phyloP scores from a whole-genome alignment of 1,140 invertebrate species.

The Chironomus tepperi region DNA sequence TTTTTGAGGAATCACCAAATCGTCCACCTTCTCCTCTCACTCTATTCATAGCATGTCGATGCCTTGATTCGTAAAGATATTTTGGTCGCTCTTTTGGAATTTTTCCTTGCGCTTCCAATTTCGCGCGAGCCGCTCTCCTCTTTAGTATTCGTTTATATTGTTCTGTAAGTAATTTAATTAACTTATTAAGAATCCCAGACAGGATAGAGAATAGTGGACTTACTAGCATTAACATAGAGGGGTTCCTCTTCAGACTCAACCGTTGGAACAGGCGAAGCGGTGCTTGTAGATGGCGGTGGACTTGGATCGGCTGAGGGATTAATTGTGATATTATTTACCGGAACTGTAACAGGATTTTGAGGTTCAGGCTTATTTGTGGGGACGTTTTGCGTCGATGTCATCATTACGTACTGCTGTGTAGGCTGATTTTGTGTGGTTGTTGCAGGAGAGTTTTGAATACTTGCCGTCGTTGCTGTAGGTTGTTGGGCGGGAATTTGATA shows the following conservation, averaged over 20 bases:
- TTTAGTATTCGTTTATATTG: conserved; percentile 92
- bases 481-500: conserved; percentile 53
- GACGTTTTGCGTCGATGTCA: not conserved
- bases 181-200: no score
- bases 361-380: conserved; percentile 25
- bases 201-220: no score
- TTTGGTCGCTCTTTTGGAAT: conserved; percentile 97
- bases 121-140: conserved; percentile 78
- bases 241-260: conserved; percentile 82
- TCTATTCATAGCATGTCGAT: conserved; percentile 96
- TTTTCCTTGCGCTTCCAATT: conserved; percentile 83
- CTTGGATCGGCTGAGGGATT: not conserved
- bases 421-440: not conserved
- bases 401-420: not conserved
- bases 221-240: conserved; percentile 97
- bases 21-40: conserved; percentile 92
- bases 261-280: conserved; percentile 20
- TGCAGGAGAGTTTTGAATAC: conserved; percentile 25
- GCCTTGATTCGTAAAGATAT: conserved; percentile 98
- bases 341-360: conserved; percentile 26
- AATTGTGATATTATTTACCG: conserved; percentile 18
- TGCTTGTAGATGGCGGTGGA: not conserved
- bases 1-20: conserved; percentile 45
- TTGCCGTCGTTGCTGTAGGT: conserved; percentile 30
- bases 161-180: conserved; percentile 26